Evolutionary conservation across 2,113 vertebrate species (phyloP), one percentile per base, ranked within the genome.

Genomic region (Asarcornis scutulata): DNA sequence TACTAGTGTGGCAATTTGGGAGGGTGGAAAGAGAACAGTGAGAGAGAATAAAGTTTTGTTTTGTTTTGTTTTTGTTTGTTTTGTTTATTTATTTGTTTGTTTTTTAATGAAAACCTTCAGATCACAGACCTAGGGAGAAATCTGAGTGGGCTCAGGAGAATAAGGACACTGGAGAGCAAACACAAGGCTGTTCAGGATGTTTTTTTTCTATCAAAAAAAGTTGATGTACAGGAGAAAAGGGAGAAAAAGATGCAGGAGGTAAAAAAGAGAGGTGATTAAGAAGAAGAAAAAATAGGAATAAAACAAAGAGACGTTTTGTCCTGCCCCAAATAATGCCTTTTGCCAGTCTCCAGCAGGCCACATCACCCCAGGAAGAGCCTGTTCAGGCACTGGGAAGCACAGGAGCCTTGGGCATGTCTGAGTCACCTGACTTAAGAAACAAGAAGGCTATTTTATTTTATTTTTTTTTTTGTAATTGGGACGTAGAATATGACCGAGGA

Each of bases 351-450:
- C 75, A 76, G 48, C 23, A 78, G 36, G 63, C 26, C n/a, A 25
- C 17, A 81, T 63, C 75, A 69, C 40, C 55, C 59, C 48, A 83
- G 53, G 59, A 94, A 80, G 34, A 86, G 48, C 88, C 69, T 89
- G 81, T 73, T 91, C 32, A 91, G 73, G 73, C 79, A 88, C 55
- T 76, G 32, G n/a, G 68, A 88, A 94, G 78, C 46, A 34, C 48
- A 72, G 34, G 32, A 93, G 73, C 72, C 34, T 58, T 42, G 15
- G 59, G 13, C 62, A 94, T 20, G 11, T 85, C 71, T 48, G 52
- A 92, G 10, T 85, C 71, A 90, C 23, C 48, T 66, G 27, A 84
- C 36, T 52, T 42, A 42, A 84, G 64, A 75, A 44, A 20, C 1
- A 4, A 38, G 55, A 83, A 69, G 44, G 12, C 6, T 53, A 68